These are phyloP conservation scores for Dipus sagitta DNA, from an alignment of 2,797 vertebrate genomes.

Conservation along the genomic window DNA sequence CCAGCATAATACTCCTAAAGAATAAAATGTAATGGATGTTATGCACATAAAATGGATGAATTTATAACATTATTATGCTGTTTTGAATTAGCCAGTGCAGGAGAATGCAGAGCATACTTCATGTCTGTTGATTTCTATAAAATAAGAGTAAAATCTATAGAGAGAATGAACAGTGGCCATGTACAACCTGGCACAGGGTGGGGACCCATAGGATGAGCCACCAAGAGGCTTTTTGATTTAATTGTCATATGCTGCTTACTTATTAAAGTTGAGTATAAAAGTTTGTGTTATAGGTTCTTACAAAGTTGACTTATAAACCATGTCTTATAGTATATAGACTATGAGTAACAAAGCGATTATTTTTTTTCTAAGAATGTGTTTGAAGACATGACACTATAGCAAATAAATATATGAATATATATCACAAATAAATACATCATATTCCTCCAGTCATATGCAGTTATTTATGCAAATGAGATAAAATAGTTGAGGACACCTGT, in stretches of 20 bases:
- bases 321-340: too few relatives aligned
- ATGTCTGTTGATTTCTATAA: not conserved
- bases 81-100: not conserved
- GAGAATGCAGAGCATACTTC: not conserved
- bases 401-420: not conserved
- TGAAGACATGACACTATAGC: not conserved
- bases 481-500: not conserved
- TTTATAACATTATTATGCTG: not conserved
- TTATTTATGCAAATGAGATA: not conserved
- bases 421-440: too few relatives aligned
- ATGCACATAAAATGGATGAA: not conserved
- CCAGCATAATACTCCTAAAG: not conserved
- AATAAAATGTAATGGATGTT: not conserved
- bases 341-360: too few relatives aligned
- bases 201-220: not conserved
- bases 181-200: fast-evolving
- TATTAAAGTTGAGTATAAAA: not conserved
- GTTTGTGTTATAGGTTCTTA: not conserved
- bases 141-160: not conserved
- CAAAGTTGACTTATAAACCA: too few relatives aligned
- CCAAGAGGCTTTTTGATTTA: not conserved
- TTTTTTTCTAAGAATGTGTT: not conserved
- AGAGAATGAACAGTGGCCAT: not conserved
- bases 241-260: not conserved
- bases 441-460: not conserved